Evolutionary conservation across 2,888 invertebrate species (phyloP).

Genomic region (Steromphala cineraria): DNA sequence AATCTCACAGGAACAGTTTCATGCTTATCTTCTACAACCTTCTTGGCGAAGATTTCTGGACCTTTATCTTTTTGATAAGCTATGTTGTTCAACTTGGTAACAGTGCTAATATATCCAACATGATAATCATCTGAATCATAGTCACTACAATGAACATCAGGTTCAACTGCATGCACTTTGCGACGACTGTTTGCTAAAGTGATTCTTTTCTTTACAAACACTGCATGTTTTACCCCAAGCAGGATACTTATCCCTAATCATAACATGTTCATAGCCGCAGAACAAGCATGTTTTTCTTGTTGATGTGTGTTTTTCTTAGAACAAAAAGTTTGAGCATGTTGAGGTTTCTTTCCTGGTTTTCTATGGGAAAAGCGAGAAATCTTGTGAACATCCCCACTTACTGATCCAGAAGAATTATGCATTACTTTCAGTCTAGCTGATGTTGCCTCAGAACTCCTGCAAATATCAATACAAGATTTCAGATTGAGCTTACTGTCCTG

Average conservation of each 20-base stretch:
- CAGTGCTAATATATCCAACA: slow-evolving; percentile 7
- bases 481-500: slow-evolving; percentile 22
- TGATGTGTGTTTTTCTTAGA: not conserved
- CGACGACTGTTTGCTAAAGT: slow-evolving; percentile 30
- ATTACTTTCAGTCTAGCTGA: slow-evolving; percentile 14
- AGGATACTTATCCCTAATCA: slow-evolving; percentile 36
- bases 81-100: not conserved
- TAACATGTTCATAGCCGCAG: slow-evolving; percentile 39
- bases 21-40: not conserved
- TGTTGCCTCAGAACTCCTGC: slow-evolving; percentile 14
- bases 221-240: slow-evolving; percentile 42
- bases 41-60: not conserved
- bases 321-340: too few relatives aligned
- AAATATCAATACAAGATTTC: slow-evolving; percentile 26
- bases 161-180: not conserved
- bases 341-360: not conserved
- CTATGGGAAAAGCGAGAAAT: not conserved
- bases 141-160: slow-evolving; percentile 15
- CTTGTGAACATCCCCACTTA: not conserved
- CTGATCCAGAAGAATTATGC: not conserved
- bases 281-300: slow-evolving; percentile 30
- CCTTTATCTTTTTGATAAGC: not conserved
- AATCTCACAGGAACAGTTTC: slow-evolving; percentile 19
- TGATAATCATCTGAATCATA: slow-evolving; percentile 18
- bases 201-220: slow-evolving; percentile 36